Evolutionary conservation across 2,797 vertebrate species (phyloP), one percentile per base, ranked within the genome.

Genomic region (Acanthis flammea): DNA sequence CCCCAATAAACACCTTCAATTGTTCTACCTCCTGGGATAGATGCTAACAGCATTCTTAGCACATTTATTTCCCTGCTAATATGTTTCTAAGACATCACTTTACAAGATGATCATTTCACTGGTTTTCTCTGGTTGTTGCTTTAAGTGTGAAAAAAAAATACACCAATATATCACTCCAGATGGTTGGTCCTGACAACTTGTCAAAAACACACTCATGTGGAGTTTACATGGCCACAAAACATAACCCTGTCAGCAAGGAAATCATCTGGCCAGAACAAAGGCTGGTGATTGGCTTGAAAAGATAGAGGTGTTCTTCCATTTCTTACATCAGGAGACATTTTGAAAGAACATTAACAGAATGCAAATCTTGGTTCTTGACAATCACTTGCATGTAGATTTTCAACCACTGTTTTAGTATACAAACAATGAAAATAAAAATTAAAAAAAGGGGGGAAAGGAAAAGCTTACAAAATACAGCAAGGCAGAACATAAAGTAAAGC

Each of bases 101-200:
- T 93, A 91, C 90, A 92, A 76, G 65, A 90, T 81, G 62, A 95
- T 96, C 90, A 95, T 95, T 96, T 93, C 86, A 83, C 77, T 71
- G 82, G 62, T 92, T 94, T 73, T 91, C 92, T 95, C 86, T 90
- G 51, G 62, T 60, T 90, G 44, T 23, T 92, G 76, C 92, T 86
- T 86, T 63, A 95, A 88, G 90, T 81, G 94, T 83, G 84, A 92
- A 91, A 91, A 93, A 93, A 94, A 90, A 86, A 37, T 10, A 89
- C 7, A 9, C 61, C 27, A 71, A 53, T 54, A 68, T 88, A 68
- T 81, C 90, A 80, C 60, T 95, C 84, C 95, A 97, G 94, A 95
- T 95, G 96, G 95, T 86, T 92, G 70, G 83, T 91, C 79, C 79
- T 92, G 90, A 94, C 6, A 4, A 37, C 82, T 91, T 93, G 88